Percentiles rank a stretch among this genome's conserved stretches.
These are phyloP conservation scores for Phyllotreta striolata DNA, from an alignment of 2,888 invertebrate genomes.

Conservation along the genomic window DNA sequence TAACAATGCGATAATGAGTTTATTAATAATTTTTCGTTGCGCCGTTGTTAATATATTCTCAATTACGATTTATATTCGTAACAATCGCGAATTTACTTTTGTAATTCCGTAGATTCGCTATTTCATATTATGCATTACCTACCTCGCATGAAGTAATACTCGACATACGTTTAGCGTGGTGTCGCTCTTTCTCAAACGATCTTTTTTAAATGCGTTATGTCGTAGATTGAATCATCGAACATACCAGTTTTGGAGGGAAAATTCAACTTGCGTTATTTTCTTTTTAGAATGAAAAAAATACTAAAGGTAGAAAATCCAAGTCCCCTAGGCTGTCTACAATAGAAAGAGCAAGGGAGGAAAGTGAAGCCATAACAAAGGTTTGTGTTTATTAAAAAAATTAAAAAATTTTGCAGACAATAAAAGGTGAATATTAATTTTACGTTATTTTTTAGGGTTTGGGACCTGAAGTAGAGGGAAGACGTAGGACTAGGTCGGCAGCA, in stretches of 20 bases:
- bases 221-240: slow-evolving; percentile 41
- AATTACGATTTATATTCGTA: background rate
- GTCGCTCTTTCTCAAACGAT: slow-evolving; percentile 50
- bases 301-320: slow-evolving; percentile 62
- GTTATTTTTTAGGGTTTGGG: slow-evolving; percentile 59
- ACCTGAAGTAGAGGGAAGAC: slow-evolving; percentile 65
- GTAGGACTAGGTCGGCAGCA: slow-evolving; percentile 67
- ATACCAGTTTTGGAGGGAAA: slow-evolving; percentile 60
- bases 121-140: slow-evolving; percentile 25
- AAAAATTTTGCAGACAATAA: background rate
- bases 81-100: no score
- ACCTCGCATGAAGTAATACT: slow-evolving; percentile 46
- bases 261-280: slow-evolving; percentile 38
- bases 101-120: no score
- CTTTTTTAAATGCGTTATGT: slow-evolving; percentile 45
- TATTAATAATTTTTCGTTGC: slow-evolving; percentile 7
- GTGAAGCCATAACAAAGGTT: slow-evolving; percentile 57
- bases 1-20: slow-evolving; percentile 32
- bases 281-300: slow-evolving; percentile 58
- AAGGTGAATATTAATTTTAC: background rate
- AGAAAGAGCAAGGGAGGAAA: slow-evolving; percentile 63
- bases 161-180: slow-evolving; percentile 51
- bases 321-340: slow-evolving; percentile 61
- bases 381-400: slow-evolving; percentile 8
- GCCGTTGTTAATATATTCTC: background rate